Evolutionary conservation across 2,797 vertebrate species (phyloP).

Genomic region (Brachyrhaphis roseni): DNA sequence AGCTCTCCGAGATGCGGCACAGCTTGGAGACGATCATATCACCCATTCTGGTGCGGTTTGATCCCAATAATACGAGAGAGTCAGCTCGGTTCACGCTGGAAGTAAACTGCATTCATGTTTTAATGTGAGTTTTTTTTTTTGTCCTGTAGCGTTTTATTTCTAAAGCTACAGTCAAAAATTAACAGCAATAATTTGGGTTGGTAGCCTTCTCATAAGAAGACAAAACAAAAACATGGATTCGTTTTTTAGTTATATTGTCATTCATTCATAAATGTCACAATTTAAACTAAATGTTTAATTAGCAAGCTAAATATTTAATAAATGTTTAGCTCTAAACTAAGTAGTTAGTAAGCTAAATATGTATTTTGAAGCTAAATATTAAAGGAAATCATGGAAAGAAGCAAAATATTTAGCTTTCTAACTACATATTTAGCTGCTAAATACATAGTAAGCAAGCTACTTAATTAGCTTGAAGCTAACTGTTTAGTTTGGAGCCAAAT

Average conservation of each 20-base stretch:
- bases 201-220: no score
- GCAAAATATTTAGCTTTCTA: no score
- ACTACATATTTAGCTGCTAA: no score
- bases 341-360: background rate
- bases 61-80: slow-evolving; percentile 9
- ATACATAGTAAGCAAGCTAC: no score
- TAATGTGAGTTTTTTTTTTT: background rate
- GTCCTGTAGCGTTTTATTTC: background rate
- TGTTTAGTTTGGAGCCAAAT: background rate
- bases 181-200: background rate
- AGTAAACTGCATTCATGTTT: background rate
- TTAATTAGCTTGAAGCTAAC: no score
- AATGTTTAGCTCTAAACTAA: background rate
- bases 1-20: slow-evolving; percentile 29
- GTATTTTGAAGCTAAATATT: background rate
- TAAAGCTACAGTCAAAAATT: background rate
- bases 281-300: background rate
- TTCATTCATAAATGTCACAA: background rate
- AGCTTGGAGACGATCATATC: slow-evolving; percentile 25
- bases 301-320: background rate
- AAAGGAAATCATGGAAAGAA: no score
- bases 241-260: background rate
- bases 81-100: background rate
- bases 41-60: slow-evolving; percentile 20
- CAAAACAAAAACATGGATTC: background rate